A percentile compares a stretch with the other conserved stretches of the same genome.
Evolutionary conservation across 2,888 invertebrate genomes (phyloP).

Genomic region (Megastigmus dorsalis): DNA sequence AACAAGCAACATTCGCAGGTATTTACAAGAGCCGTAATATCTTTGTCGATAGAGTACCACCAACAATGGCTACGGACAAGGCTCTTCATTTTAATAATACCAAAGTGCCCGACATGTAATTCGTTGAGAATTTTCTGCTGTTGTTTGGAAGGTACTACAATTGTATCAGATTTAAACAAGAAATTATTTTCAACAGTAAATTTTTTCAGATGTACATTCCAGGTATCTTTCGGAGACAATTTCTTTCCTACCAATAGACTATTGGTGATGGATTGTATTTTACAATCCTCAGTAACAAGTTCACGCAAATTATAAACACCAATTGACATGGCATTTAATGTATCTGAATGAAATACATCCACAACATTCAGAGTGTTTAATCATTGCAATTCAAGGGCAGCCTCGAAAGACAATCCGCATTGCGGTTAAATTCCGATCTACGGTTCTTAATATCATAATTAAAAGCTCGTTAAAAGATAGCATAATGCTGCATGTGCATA

Average conservation of each 20-base stretch:
- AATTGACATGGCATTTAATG: neutral
- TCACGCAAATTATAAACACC: neutral
- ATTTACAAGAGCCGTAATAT: constrained; percentile 40
- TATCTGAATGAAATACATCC: constrained; percentile 4
- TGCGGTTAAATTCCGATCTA: constrained; percentile 48
- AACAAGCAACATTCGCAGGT: constrained; percentile 41
- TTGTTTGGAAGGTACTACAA: constrained; percentile 28
- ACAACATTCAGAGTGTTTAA: neutral
- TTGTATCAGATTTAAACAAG: constrained; percentile 45
- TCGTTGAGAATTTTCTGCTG: constrained; percentile 52
- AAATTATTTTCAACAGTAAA: constrained; percentile 5
- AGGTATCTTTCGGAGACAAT: neutral
- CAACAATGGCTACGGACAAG: constrained; percentile 57
- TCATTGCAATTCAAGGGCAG: constrained; percentile 38
- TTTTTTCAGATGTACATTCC: constrained; percentile 1
- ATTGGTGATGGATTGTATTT: neutral
- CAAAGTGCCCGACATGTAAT: constrained; percentile 58
- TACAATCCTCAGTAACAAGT: neutral
- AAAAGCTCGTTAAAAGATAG: constrained; percentile 53
- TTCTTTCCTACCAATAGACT: neutral
- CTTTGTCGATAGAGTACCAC: constrained; percentile 56
- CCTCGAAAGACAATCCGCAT: constrained; percentile 57
- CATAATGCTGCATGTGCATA: constrained; percentile 59
- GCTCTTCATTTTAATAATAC: constrained; percentile 59
- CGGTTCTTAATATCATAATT: constrained; percentile 52